Conservation (phyloP, 2,888 invertebrate species). For the Sminthurides aquaticus region DNA sequence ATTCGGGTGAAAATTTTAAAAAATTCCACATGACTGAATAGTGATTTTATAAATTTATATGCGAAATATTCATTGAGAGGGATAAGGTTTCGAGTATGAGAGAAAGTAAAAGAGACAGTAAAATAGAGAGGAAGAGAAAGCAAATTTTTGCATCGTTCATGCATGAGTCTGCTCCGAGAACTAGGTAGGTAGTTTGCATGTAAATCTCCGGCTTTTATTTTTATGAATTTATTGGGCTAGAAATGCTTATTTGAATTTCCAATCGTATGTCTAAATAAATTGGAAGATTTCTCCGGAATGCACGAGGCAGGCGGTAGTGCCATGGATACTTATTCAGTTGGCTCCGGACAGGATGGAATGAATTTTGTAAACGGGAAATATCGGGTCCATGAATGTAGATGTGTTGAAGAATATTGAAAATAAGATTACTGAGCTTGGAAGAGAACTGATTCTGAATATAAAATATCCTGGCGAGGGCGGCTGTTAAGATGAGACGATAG, state of each 20-base stretch:
- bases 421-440: neutral
- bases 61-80: too few relatives aligned
- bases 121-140: neutral
- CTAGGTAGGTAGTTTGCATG: neutral
- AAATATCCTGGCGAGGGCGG: neutral
- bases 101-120: neutral
- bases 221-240: neutral
- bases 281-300: neutral
- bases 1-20: too few relatives aligned
- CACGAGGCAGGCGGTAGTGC: too few relatives aligned
- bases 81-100: too few relatives aligned
- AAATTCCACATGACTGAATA: too few relatives aligned
- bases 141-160: neutral
- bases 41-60: too few relatives aligned
- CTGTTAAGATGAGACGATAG: neutral
- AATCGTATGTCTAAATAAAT: neutral
- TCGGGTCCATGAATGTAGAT: neutral
- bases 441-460: neutral
- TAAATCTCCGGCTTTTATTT: neutral
- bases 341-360: neutral
- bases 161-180: neutral
- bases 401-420: neutral
- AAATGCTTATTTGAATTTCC: neutral
- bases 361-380: neutral
- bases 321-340: too few relatives aligned